phyloP scores from a whole-genome alignment of 30 jellyfish, hydroid and myxozoan species.

The Aurelia coerulea region DNA sequence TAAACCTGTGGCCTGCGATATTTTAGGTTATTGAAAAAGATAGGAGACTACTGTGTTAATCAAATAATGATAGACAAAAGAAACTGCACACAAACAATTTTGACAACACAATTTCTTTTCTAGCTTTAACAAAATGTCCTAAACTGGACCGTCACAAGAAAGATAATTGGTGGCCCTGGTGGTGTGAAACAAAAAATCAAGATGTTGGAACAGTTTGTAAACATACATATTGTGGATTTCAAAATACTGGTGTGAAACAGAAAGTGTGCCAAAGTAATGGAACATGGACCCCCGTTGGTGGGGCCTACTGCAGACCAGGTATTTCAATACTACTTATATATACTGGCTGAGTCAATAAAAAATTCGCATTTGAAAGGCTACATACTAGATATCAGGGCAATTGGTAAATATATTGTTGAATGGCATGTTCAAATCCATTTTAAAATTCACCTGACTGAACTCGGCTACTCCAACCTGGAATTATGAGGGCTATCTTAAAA shows the following conservation, averaged over 20 bases:
- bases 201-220: neutral
- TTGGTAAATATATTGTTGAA: too few relatives aligned
- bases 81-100: neutral
- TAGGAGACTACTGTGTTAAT: too few relatives aligned
- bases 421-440: too few relatives aligned
- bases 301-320: slow-evolving; percentile 45
- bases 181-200: neutral
- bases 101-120: neutral
- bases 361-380: too few relatives aligned
- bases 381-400: too few relatives aligned
- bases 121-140: slow-evolving; percentile 26
- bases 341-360: too few relatives aligned
- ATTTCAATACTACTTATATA: neutral
- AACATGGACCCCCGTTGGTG: slow-evolving; percentile 54
- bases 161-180: neutral
- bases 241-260: slow-evolving; percentile 12
- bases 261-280: slow-evolving; percentile 52
- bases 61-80: too few relatives aligned
- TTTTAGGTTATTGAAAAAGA: too few relatives aligned
- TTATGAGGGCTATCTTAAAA: too few relatives aligned
- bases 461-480: too few relatives aligned
- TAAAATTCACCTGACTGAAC: too few relatives aligned
- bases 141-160: slow-evolving; percentile 5
- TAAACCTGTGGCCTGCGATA: too few relatives aligned
- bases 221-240: neutral